These are phyloP conservation scores for Pan paniscus DNA, from an alignment of 2,113 vertebrate genomes.

Conservation along the genomic window DNA sequence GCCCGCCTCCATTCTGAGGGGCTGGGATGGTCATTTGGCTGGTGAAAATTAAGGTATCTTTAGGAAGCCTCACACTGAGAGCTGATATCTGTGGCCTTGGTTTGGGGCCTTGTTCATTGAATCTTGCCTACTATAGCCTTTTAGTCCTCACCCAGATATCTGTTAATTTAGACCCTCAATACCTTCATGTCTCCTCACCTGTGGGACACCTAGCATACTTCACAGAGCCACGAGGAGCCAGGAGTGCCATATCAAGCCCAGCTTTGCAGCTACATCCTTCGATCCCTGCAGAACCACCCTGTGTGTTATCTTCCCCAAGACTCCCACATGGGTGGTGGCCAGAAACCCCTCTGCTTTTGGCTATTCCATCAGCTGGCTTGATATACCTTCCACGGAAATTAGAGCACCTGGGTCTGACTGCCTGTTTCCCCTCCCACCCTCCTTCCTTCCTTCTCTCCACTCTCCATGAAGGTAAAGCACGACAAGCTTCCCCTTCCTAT, in stretches of 20 bases:
- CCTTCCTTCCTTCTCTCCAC: no score
- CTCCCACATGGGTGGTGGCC: not conserved
- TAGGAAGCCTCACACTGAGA: not conserved
- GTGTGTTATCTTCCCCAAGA: not conserved
- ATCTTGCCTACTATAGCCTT: not conserved
- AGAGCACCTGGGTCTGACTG: fast-evolving
- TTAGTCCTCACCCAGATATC: not conserved
- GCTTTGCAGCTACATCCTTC: not conserved
- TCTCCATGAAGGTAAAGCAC: not conserved
- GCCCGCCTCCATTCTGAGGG: not conserved
- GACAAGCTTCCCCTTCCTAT: not conserved
- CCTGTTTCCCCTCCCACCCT: no score
- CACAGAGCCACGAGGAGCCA: fast-evolving
- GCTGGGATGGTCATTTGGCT: not conserved
- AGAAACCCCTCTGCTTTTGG: not conserved
- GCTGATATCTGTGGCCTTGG: no score
- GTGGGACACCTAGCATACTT: not conserved
- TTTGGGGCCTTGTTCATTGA: not conserved
- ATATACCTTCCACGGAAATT: not conserved
- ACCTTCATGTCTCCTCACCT: fast-evolving
- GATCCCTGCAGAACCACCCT: not conserved
- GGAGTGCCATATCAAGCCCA: fast-evolving
- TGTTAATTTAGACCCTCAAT: not conserved
- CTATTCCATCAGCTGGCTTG: not conserved
- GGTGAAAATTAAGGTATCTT: not conserved